These are phyloP conservation scores for Ischnura elegans DNA, from an alignment of 2,888 invertebrate genomes.

Conservation along the genomic window DNA sequence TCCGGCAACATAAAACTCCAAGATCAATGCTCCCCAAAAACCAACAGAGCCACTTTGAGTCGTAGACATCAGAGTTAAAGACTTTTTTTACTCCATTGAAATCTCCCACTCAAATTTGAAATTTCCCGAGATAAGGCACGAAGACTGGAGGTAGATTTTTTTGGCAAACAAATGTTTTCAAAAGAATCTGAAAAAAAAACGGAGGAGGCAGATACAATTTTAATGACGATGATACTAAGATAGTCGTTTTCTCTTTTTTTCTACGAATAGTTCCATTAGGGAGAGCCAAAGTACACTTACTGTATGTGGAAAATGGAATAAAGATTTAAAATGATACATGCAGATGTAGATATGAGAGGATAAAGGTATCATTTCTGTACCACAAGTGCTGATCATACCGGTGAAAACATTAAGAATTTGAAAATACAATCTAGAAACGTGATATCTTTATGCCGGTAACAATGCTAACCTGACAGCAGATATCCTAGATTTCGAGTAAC, in stretches of 20 bases:
- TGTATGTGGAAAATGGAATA: no score
- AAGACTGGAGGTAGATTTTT: background rate
- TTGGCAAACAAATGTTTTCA: background rate
- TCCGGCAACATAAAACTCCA: background rate
- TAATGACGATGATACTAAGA: background rate
- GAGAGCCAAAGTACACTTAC: no score
- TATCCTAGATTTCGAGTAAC: no score
- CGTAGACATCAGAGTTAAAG: background rate
- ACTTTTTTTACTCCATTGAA: background rate
- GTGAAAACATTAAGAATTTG: no score
- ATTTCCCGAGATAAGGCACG: slow-evolving; percentile 15
- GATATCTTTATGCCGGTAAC: no score
- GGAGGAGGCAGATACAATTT: background rate
- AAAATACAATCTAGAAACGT: no score
- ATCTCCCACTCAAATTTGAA: background rate
- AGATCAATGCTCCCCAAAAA: slow-evolving; percentile 10
- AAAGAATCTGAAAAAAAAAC: background rate
- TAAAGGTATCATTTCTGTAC: no score
- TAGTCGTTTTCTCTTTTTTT: background rate
- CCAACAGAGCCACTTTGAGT: slow-evolving; percentile 21
- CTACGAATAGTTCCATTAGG: background rate
- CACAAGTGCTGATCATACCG: no score
- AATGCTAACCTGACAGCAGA: no score
- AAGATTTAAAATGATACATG: no score
- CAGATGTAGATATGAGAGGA: no score